Evolutionary conservation across 1,140 invertebrate genomes (phyloP).

Genomic region (Zaprionus capensis): DNA sequence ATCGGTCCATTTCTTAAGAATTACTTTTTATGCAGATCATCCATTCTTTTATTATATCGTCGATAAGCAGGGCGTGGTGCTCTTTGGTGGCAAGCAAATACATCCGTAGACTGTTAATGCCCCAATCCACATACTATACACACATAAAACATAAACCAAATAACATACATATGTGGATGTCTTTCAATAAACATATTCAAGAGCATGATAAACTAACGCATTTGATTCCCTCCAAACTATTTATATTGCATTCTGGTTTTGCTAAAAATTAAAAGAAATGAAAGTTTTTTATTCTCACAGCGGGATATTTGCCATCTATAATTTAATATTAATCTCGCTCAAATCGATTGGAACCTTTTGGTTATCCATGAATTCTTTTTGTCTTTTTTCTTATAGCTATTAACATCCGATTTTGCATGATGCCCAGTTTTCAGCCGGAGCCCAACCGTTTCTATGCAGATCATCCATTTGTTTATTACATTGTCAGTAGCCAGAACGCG

Average conservation of each 20-base stretch:
- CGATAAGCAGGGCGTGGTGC: slow-evolving; percentile 10
- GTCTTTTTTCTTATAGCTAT: slow-evolving; percentile 21
- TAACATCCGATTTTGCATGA: slow-evolving; percentile 27
- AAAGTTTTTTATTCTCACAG: too few relatives aligned
- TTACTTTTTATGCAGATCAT: slow-evolving; percentile 14
- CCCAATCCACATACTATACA: neutral
- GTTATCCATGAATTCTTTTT: neutral
- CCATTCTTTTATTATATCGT: slow-evolving; percentile 3
- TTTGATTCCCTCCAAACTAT: too few relatives aligned
- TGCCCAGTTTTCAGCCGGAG: slow-evolving; percentile 49
- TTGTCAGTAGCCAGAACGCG: slow-evolving; percentile 22
- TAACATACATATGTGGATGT: neutral
- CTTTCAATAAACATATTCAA: neutral
- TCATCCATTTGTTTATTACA: slow-evolving; percentile 60
- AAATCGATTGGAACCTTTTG: neutral
- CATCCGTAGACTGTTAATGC: neutral
- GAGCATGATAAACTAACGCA: too few relatives aligned
- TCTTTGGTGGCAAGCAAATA: slow-evolving; percentile 20
- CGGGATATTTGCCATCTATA: too few relatives aligned
- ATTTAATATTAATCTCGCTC: too few relatives aligned
- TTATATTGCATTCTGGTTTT: too few relatives aligned
- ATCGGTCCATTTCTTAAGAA: too few relatives aligned
- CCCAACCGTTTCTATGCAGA: slow-evolving; percentile 43
- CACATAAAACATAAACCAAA: neutral
- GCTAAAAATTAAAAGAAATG: too few relatives aligned